These are phyloP conservation scores for Aporophyla nigra DNA, from an alignment of 2,888 invertebrate genomes.

Conservation along the genomic window DNA sequence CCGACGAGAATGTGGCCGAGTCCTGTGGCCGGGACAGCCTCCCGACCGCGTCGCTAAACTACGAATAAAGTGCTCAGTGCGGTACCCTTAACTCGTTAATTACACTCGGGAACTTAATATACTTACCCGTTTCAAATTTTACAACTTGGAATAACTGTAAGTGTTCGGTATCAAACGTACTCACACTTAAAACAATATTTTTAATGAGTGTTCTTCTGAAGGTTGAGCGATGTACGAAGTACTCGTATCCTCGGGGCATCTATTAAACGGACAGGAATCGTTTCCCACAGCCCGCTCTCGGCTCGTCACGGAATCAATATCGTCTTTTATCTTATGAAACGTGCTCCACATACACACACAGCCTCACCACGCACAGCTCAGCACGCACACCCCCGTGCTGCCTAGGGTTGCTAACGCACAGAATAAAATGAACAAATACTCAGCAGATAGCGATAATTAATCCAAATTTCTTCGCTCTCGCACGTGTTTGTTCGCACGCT, in stretches of 20 bases:
- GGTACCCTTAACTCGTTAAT: constrained; percentile 86
- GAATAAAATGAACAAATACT: constrained; percentile 79
- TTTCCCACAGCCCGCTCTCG: constrained; percentile 88
- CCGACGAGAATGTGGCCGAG: constrained; percentile 88
- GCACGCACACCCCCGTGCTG: constrained; percentile 70
- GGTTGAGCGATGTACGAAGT: constrained; percentile 73
- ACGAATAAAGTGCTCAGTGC: constrained; percentile 85
- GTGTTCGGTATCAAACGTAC: constrained; percentile 64
- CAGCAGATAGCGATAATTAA: constrained; percentile 83
- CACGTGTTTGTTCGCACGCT: constrained; percentile 80
- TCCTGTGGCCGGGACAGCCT: constrained; percentile 84
- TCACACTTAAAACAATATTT: constrained; percentile 69
- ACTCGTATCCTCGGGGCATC: constrained; percentile 84
- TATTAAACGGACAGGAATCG: constrained; percentile 88
- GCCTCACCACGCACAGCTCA: constrained; percentile 52
- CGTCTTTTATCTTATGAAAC: constrained; percentile 90
- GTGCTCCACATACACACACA: constrained; percentile 85
- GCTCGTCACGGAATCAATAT: constrained; percentile 91
- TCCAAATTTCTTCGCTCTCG: constrained; percentile 82
- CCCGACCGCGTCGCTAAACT: constrained; percentile 82
- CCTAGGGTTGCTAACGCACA: constrained; percentile 72
- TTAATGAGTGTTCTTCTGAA: constrained; percentile 77
- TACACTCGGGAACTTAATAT: constrained; percentile 84
- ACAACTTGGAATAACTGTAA: constrained; percentile 65
- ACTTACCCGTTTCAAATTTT: constrained; percentile 77